These are phyloP conservation scores for Neogobius melanostomus DNA, from an alignment of 2,113 vertebrate species.

Conservation along the genomic window DNA sequence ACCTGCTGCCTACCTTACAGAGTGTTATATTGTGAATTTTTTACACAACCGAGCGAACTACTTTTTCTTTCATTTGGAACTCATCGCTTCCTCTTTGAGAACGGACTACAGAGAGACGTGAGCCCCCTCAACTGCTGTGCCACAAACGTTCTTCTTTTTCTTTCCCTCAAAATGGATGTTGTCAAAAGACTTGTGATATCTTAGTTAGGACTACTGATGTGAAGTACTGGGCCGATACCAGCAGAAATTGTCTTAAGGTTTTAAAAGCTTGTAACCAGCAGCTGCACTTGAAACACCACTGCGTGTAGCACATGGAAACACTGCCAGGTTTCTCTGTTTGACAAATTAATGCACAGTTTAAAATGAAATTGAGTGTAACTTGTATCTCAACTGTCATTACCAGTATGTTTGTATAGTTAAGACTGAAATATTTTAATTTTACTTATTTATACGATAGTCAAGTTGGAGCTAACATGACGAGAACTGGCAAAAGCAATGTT, in stretches of 20 bases:
- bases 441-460: conserved; percentile 71
- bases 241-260: conserved; percentile 44
- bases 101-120: conserved; percentile 49
- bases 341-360: conserved; percentile 61
- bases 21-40: conserved; percentile 62
- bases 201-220: conserved; percentile 66
- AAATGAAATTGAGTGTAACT: conserved; percentile 51
- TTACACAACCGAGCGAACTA: conserved; percentile 40
- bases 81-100: conserved; percentile 28
- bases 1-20: conserved; percentile 76
- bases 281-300: conserved; percentile 60
- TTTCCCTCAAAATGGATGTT: conserved; percentile 59
- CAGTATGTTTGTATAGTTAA: conserved; percentile 73
- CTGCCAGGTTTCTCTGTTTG: conserved; percentile 67
- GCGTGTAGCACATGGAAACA: conserved; percentile 66
- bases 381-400: conserved; percentile 59
- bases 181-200: conserved; percentile 62
- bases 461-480: conserved; percentile 54
- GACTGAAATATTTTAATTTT: conserved; percentile 69
- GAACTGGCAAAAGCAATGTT: conserved; percentile 49
- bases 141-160: conserved; percentile 36
- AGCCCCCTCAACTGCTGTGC: conserved; percentile 65
- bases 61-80: conserved; percentile 19
- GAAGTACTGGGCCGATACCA: conserved; percentile 53
- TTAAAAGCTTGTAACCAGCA: conserved; percentile 60